Conservation (phyloP, 2,888 invertebrate species). For the Flexamia atlantica region DNA sequence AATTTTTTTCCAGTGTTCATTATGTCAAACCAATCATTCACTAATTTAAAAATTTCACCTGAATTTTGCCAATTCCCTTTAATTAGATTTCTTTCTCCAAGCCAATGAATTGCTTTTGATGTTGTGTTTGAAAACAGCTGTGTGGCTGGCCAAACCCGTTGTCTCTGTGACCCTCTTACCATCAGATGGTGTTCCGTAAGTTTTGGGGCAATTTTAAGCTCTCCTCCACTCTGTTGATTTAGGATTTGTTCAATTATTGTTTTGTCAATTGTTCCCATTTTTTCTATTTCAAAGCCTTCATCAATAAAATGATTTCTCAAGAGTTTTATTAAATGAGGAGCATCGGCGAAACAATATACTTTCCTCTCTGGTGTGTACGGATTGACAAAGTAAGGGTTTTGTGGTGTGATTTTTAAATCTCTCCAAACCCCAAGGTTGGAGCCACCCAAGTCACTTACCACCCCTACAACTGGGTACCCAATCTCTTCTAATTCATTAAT, state of each 20-base stretch:
- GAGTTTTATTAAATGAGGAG: not conserved
- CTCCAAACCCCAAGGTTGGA: not conserved
- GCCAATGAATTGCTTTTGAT: not conserved
- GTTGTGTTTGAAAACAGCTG: conserved; percentile 16
- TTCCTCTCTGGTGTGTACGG: not conserved
- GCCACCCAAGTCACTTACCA: too few relatives aligned
- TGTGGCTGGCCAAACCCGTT: not conserved
- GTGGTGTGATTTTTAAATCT: not conserved
- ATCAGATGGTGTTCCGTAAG: not conserved
- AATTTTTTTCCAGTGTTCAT: not conserved
- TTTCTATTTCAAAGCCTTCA: not conserved
- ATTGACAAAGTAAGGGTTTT: not conserved
- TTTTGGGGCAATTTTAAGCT: not conserved
- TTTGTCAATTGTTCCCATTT: not conserved
- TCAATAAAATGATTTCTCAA: not conserved
- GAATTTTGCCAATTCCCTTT: not conserved
- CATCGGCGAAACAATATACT: not conserved
- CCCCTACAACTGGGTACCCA: not conserved
- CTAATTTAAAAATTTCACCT: not conserved
- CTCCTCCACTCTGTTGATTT: not conserved
- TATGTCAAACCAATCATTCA: conserved; percentile 26
- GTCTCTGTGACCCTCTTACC: not conserved
- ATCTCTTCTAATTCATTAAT: not conserved
- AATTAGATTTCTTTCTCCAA: not conserved
- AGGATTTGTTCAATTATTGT: too few relatives aligned